These are phyloP conservation scores for Anarsia innoxiella DNA, from an alignment of 2,888 invertebrate genomes.

Conservation along the genomic window DNA sequence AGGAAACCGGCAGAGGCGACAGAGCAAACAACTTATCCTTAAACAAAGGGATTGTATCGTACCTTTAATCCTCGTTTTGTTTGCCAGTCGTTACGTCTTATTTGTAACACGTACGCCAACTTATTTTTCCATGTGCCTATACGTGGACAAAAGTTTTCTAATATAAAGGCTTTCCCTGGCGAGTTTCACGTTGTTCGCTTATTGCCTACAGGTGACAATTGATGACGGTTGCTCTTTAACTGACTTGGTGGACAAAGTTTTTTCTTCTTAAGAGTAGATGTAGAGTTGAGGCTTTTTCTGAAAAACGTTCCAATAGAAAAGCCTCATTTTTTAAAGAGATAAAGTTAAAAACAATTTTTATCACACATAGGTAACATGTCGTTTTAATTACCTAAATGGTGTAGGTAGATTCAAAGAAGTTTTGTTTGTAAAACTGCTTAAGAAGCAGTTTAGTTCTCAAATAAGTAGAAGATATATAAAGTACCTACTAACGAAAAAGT, in stretches of 20 bases:
- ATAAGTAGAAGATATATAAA: too few species aligned
- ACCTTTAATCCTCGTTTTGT: conserved; percentile 19
- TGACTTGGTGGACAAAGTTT: conserved; percentile 20
- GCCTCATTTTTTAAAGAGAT: too few species aligned
- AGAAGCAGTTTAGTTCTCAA: too few species aligned
- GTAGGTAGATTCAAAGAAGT: too few species aligned
- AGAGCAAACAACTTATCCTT: conserved; percentile 1
- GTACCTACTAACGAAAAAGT: too few species aligned
- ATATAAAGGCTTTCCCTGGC: conserved; percentile 60
- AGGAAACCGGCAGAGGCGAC: conserved; percentile 4
- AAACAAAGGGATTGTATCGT: conserved; percentile 5
- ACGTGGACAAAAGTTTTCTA: conserved; percentile 64
- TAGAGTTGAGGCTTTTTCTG: too few species aligned
- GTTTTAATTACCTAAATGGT: too few species aligned
- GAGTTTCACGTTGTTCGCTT: conserved; percentile 57
- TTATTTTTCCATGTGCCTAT: conserved; percentile 18
- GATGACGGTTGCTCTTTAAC: conserved; percentile 65
- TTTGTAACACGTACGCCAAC: conserved; percentile 61
- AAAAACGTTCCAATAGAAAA: too few species aligned
- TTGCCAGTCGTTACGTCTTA: conserved; percentile 56
- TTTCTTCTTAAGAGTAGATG: too few species aligned
- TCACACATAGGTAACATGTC: too few species aligned
- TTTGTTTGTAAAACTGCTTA: too few species aligned
- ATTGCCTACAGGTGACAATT: conserved; percentile 71
- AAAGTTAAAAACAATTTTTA: too few species aligned